Evolutionary conservation across 1,140 invertebrate species (phyloP), one percentile per base, ranked within the genome.

Genomic region (Bombus confusus): DNA sequence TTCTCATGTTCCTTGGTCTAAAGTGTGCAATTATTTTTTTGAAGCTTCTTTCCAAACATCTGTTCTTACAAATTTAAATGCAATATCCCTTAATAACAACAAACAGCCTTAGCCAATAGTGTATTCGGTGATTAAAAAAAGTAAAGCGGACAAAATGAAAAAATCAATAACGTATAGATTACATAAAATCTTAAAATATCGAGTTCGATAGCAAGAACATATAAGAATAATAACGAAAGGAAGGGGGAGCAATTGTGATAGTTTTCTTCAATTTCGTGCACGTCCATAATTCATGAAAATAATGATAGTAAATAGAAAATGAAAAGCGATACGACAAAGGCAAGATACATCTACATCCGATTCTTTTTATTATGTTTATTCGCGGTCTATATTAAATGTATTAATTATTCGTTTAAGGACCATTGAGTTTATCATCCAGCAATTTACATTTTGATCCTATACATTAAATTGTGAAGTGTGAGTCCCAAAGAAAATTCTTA

Each of bases 21-120:
- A 89, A 86, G 75, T 83, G 80, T 80, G 87, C 72, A 91, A 88
- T 77, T 82, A 77, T 89, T 83, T 76, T 86, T 89, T 84, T 78
- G 41, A 91, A 91, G 88, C 84, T 86, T 90, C 71, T 85, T 84
- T 59, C 73, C 83, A 89, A 90, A 89, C 76, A 84, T 85, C 75
- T 86, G 76, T 87, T 86, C 86, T 83, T 93, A 94, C 87, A 93
- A 93, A 93, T 93, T 92, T 93, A 94, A 93, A 94, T 93, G 93
- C 93, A 91, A 74, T 87, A 85, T 90, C 31, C 83, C 64, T 85
- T 80, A 52, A 59, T 87, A 88, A 91, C 90, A 90, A 91, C 83
- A 85, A 91, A 88, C 90, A 88, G 88, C 80, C 90, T 90, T 92
- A 88, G 86, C 89, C 89, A 91, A 91, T 90, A 90, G 71, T 83